Evolutionary conservation across 2,113 vertebrate species (phyloP).

Genomic region (Eurystomus gularis): DNA sequence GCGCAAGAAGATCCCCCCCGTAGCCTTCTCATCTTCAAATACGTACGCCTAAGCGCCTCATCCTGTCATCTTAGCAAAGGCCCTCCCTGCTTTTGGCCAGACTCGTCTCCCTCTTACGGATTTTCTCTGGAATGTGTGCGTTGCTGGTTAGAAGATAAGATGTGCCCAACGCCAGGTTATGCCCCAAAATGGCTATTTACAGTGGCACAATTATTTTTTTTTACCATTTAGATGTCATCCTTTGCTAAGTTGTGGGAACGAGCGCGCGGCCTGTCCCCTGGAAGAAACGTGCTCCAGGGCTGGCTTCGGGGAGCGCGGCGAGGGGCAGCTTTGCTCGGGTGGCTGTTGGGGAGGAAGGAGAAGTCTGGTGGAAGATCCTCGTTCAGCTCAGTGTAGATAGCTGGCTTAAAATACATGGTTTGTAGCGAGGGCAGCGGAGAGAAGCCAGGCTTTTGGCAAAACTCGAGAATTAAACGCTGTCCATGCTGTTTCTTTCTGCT

Average conservation of each 20-base stretch:
- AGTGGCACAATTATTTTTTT: neutral
- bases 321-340: neutral
- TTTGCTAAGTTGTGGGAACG: neutral
- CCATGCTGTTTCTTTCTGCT: neutral
- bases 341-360: neutral
- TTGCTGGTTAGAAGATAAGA: neutral
- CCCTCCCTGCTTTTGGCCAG: neutral
- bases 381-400: neutral
- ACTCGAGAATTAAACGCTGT: neutral
- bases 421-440: neutral
- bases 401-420: neutral
- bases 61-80: constrained; percentile 46
- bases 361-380: neutral
- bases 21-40: constrained; percentile 61
- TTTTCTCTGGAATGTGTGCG: neutral
- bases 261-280: neutral
- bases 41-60: constrained; percentile 8
- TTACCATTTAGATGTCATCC: rapidly evolving
- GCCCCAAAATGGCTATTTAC: constrained; percentile 25
- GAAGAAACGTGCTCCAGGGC: neutral
- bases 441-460: neutral
- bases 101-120: neutral
- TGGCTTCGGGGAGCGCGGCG: neutral
- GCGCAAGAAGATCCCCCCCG: constrained; percentile 62
- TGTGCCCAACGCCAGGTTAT: neutral